phyloP scores from a whole-genome alignment of 2,888 invertebrate genomes.

The Thereva nobilitata region DNA sequence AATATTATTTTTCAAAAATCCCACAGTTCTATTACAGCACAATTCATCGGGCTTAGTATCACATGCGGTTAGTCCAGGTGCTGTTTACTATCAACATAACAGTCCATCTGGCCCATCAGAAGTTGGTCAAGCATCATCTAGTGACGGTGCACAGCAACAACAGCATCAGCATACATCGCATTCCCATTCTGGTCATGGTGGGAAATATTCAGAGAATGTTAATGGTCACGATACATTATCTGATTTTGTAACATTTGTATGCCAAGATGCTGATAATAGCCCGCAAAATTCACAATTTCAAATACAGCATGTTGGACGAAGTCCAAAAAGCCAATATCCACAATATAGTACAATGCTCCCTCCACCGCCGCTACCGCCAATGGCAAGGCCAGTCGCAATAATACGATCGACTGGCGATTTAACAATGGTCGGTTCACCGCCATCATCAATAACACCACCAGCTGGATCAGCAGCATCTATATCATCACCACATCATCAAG shows the following conservation, averaged over 20 bases:
- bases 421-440: conserved; percentile 66
- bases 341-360: conserved; percentile 88
- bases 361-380: conserved; percentile 91
- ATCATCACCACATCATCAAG: conserved; percentile 54
- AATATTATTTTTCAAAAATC: not conserved
- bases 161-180: conserved; percentile 44
- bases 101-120: conserved; percentile 50
- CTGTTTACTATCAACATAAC: conserved; percentile 61
- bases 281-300: conserved; percentile 65
- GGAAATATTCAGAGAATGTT: conserved; percentile 68
- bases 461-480: conserved; percentile 52
- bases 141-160: conserved; percentile 43
- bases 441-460: conserved; percentile 66
- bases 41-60: conserved; percentile 59
- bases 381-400: conserved; percentile 95
- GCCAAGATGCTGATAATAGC: conserved; percentile 86
- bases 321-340: conserved; percentile 79
- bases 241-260: conserved; percentile 96
- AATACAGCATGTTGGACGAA: conserved; percentile 58
- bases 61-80: conserved; percentile 61
- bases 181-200: conserved; percentile 50
- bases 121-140: conserved; percentile 41
- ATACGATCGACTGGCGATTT: conserved; percentile 83
- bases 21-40: conserved; percentile 58
- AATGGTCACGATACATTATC: conserved; percentile 90